A percentile compares a stretch with the other conserved stretches of the same genome.
Evolutionary conservation across 2,888 invertebrate species (phyloP).

Genomic region (Cephus pygmeus): DNA sequence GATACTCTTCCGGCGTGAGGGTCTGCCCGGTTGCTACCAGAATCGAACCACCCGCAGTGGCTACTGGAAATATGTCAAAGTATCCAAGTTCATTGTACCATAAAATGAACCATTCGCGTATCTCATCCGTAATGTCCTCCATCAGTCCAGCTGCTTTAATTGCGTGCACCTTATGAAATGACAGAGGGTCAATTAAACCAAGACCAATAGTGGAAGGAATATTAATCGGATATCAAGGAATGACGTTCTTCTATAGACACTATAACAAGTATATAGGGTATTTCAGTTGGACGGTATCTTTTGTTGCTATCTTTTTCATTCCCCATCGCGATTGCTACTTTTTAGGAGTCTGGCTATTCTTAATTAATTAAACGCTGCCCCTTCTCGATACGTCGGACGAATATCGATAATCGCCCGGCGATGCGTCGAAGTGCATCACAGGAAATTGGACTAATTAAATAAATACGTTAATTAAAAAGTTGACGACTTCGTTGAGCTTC

Average conservation of each 20-base stretch:
- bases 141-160: slow-evolving; percentile 70
- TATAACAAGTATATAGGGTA: neutral
- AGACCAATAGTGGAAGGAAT: neutral
- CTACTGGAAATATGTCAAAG: slow-evolving; percentile 81
- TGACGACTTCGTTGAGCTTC: neutral
- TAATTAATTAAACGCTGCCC: neutral
- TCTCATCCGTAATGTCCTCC: slow-evolving; percentile 81
- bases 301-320: neutral
- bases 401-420: neutral
- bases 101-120: slow-evolving; percentile 78
- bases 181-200: neutral
- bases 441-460: neutral
- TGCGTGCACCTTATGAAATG: slow-evolving; percentile 1
- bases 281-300: neutral
- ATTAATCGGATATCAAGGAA: neutral
- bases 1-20: slow-evolving; percentile 71
- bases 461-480: neutral
- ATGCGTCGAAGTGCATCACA: neutral
- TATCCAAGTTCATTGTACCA: slow-evolving; percentile 72
- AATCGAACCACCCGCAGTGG: slow-evolving; percentile 77
- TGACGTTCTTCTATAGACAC: neutral
- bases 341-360: neutral
- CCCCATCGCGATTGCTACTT: neutral
- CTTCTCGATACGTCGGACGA: neutral
- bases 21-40: slow-evolving; percentile 72